Base-by-base conservation (phyloP, 2,888 invertebrate species). In the Scaptodrosophila latifasciaeformis region DNA sequence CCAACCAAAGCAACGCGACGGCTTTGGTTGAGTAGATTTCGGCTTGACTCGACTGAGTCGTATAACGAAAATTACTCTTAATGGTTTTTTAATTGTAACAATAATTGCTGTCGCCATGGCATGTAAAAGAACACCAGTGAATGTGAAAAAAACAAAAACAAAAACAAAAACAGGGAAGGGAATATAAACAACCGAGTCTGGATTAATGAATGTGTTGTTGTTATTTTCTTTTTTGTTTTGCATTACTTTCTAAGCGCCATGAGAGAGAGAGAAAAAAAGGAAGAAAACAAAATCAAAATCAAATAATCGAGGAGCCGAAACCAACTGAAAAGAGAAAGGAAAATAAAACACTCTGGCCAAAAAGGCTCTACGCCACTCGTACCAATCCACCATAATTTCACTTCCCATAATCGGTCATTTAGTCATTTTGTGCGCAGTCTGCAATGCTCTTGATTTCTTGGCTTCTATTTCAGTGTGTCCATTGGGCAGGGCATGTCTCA, bases 71-170 rank as follows among this genome's bases (percentile, higher is more conserved):
- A 82, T 83, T 78, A 75, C 80, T 71, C 75, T 70, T 83, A 83
- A 83, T 83, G 83, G 80, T 70, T 82, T 83, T 83, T 83, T 83
- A 83, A 83, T 83, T 82, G 82, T 78, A 70, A 74, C 81, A 81
- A 82, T 83, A 83, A 83, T 82, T 82, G 82, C 67, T 77, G 80
- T 74, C 70, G 82, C 75, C 65, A 59, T 56, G 59, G 70, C 67
- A 62, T 60, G 58, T 51, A 34, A 45, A 31, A 24, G 12, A 49
- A 44, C 18, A 19, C 19, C 35, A 44, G n/a, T n/a, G n/a, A n/a
- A n/a, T n/a, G n/a, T n/a, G n/a, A 44, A 24, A 50, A 12, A n/a
- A 53, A 13, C 6, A 54, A 21, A 13, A 56, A 17, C 55, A 61
- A 50, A 46, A 62, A 58, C 44, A 47, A 59, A 54, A 53, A 48